Base-by-base conservation (phyloP, 2,113 vertebrate genomes). In the Plecotus auritus region DNA sequence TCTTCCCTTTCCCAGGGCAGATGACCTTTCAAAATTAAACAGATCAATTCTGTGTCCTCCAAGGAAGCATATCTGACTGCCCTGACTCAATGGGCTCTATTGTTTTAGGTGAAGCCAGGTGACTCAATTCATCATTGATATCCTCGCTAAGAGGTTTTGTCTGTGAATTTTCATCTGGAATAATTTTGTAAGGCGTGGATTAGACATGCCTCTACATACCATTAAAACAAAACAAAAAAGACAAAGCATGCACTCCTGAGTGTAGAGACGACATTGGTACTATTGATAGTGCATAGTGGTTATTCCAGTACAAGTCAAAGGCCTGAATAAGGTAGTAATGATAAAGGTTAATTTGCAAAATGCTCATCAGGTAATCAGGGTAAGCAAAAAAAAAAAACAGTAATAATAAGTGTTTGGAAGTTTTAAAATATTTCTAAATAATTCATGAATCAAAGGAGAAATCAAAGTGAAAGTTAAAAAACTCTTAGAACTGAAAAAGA, bases 1-100 rank as follows among this genome's bases (percentile, higher is more conserved):
- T 91, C 73, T 81, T 89, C 88, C 83, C 40, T 87, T 90, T 97
- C 82, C 90, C 76, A 85, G 23, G n/a, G 95, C 89, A 87, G 18
- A 88, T 96, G 95, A 95, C 91, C 97, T 97, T 96, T 97, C 64
- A 96, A 96, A 97, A 80, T 56, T 92, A 95, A 91, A 97, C 93
- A 93, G 90, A 94, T 91, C 86, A 78, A 59, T 95, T 85, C 95
- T 45, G 56, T 76, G 93, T 66, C 85, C 97, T 80, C 69, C 35
- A 54, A 92, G 83, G 85, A 92, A 96, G 49, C 92, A 47, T 70
- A 91, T 97, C 84, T 67, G 92, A 70, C 80, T 67, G 81, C 64
- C 92, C 77, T 18, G 23, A 85, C 30, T 97, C 77, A 95, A 88
- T 93, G 73, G 76, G 40, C 88, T 91, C 87, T 59, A 78, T 97